These are phyloP conservation scores for Cherax quadricarinatus DNA, from an alignment of 1,140 invertebrate genomes.

Conservation along the genomic window DNA sequence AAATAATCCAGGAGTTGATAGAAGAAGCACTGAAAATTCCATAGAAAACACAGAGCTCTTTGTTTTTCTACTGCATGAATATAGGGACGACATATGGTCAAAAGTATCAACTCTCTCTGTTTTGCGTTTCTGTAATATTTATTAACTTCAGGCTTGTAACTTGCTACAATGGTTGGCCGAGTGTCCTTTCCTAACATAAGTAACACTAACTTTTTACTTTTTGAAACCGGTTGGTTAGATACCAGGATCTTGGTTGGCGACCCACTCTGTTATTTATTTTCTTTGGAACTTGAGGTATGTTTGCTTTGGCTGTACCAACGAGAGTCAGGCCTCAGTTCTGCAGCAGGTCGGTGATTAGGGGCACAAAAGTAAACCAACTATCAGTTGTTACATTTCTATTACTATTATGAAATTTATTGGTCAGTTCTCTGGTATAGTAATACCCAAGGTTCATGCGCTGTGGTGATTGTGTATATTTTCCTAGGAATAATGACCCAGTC, in stretches of 20 bases:
- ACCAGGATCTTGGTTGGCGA: neutral
- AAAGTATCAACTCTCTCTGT: conserved; percentile 6
- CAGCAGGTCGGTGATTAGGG: neutral
- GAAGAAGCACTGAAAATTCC: neutral
- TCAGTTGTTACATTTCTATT: conserved; percentile 14
- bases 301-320: neutral
- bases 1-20: conserved; percentile 8
- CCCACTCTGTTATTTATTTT: neutral
- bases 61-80: neutral
- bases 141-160: neutral
- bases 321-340: neutral
- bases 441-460: neutral
- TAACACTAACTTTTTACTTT: neutral
- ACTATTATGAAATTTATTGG: neutral
- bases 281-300: neutral
- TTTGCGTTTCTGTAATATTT: conserved; percentile 2
- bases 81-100: neutral
- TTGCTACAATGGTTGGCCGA: neutral
- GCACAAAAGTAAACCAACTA: conserved; percentile 10
- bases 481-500: too few relatives aligned
- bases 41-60: conserved; percentile 4
- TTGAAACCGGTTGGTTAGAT: neutral
- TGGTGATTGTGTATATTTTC: too few relatives aligned
- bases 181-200: neutral
- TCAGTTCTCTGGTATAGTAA: neutral